Percentiles rank a stretch among this genome's conserved stretches.
phyloP scores from a whole-genome alignment of 2,113 vertebrate species.

The Tragelaphus scriptus region DNA sequence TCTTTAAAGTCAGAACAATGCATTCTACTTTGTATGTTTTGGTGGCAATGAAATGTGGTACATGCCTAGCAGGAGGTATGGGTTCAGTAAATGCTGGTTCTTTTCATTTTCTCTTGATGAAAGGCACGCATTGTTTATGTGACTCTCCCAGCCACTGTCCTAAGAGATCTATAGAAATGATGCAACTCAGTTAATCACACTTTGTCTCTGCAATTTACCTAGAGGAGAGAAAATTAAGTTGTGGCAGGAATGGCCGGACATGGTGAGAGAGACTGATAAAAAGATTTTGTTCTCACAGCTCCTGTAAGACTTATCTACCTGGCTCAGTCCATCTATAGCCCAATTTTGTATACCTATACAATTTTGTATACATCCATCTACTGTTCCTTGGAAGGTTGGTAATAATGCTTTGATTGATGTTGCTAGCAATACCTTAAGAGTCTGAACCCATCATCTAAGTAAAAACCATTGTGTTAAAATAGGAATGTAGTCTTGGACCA shows the following conservation, averaged over 20 bases:
- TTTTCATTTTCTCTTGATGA: background rate
- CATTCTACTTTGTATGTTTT: background rate
- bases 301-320: background rate
- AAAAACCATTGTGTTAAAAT: background rate
- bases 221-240: background rate
- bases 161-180: background rate
- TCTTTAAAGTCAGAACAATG: background rate
- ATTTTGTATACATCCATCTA: background rate
- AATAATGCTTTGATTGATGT: background rate
- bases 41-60: too few species aligned
- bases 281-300: background rate
- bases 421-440: background rate
- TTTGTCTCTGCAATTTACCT: background rate
- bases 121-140: background rate
- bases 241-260: background rate
- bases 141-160: background rate
- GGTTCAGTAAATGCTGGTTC: background rate
- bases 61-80: background rate
- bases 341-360: background rate
- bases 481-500: background rate
- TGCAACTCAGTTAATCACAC: background rate
- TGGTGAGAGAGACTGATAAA: background rate
- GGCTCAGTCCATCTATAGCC: background rate
- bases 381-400: background rate
- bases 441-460: background rate